phyloP scores from a whole-genome alignment of 2,888 invertebrate genomes.

The Ectemnius lituratus region DNA sequence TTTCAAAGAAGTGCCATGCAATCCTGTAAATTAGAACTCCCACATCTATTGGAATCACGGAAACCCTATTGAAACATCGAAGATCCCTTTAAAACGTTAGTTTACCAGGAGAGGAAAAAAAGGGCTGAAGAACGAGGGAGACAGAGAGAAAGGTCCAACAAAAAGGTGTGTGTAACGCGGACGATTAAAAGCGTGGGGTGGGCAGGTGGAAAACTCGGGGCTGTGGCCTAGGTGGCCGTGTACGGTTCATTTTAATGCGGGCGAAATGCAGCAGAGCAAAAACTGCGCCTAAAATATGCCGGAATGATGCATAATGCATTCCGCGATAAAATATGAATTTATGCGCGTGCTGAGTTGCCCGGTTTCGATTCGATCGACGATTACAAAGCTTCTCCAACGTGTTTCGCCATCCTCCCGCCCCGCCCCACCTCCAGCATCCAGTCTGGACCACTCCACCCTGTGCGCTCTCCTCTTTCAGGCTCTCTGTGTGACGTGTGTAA shows the following conservation, averaged over 20 bases:
- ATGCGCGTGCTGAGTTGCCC: slow-evolving; percentile 56
- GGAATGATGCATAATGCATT: slow-evolving; percentile 59
- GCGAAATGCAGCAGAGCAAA: slow-evolving; percentile 54
- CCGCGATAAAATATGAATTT: slow-evolving; percentile 62
- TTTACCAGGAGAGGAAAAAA: no score
- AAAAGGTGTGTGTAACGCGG: slow-evolving; percentile 41
- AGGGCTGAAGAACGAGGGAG: no score
- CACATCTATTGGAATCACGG: no score
- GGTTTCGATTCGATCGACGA: slow-evolving; percentile 52
- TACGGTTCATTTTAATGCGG: slow-evolving; percentile 49
- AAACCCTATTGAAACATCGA: no score
- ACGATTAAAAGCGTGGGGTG: neutral
- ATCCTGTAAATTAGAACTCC: no score
- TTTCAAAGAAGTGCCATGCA: no score
- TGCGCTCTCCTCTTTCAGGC: neutral
- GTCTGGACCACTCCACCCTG: neutral
- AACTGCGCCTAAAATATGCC: slow-evolving; percentile 57
- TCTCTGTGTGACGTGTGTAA: slow-evolving; percentile 50
- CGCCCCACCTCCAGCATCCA: slow-evolving; percentile 17
- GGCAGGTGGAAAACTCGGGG: slow-evolving; percentile 39
- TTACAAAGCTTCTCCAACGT: slow-evolving; percentile 43
- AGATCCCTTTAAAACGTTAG: no score
- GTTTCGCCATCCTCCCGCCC: neutral
- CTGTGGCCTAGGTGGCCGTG: slow-evolving; percentile 16
- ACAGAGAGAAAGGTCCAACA: neutral